These are phyloP conservation scores for Theretra japonica DNA, from an alignment of 2,888 invertebrate species.

Conservation along the genomic window DNA sequence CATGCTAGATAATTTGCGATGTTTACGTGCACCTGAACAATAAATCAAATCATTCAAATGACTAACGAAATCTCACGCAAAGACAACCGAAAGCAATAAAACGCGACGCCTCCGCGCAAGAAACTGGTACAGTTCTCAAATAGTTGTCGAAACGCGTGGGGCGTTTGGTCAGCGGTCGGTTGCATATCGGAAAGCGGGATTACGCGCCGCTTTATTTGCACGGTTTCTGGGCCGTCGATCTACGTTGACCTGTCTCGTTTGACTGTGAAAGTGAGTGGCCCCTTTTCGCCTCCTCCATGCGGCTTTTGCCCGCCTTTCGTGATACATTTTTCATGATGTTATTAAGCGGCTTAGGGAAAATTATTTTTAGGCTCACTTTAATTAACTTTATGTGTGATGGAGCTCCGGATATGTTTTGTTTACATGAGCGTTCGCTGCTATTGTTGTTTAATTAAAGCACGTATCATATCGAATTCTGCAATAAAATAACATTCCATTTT, in stretches of 20 bases:
- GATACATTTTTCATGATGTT: conserved; percentile 21
- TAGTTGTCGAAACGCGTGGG: conserved; percentile 54
- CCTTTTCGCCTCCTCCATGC: conserved; percentile 38
- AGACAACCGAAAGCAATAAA: conserved; percentile 23
- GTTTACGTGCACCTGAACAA: neutral
- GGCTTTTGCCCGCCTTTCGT: conserved; percentile 17
- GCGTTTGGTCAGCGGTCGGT: conserved; percentile 34
- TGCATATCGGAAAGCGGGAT: conserved; percentile 58
- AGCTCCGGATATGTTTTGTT: neutral
- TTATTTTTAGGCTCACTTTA: neutral
- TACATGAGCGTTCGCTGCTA: neutral
- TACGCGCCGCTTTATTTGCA: conserved; percentile 55
- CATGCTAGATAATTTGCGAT: neutral
- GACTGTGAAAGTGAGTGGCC: conserved; percentile 47
- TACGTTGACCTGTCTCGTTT: conserved; percentile 66
- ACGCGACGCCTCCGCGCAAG: conserved; percentile 10
- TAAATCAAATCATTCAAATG: neutral
- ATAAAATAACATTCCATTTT: too few relatives aligned
- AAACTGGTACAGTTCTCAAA: conserved; percentile 36
- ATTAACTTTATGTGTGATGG: neutral
- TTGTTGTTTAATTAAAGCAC: too few relatives aligned
- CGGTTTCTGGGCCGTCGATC: conserved; percentile 76
- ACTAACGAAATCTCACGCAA: conserved; percentile 4
- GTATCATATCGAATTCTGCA: too few relatives aligned
- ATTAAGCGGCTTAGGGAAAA: neutral